phyloP scores from a whole-genome alignment of 2,113 vertebrate species.

The Gopherus flavomarginatus region DNA sequence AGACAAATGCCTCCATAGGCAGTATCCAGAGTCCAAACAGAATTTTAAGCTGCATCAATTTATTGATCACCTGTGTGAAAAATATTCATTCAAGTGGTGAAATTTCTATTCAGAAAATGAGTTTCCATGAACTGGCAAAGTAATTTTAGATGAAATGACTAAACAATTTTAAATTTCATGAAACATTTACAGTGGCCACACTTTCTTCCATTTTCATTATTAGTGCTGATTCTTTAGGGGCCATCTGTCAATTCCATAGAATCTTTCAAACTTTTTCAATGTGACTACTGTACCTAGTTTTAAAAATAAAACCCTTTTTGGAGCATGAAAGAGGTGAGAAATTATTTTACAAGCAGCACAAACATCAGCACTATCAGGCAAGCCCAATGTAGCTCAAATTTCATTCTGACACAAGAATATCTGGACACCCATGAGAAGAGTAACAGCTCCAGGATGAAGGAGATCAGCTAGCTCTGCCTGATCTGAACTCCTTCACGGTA shows the following conservation, averaged over 20 bases:
- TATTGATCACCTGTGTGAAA: constrained; percentile 58
- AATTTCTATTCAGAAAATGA: constrained; percentile 20
- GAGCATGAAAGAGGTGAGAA: constrained; percentile 47
- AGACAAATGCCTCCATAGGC: constrained; percentile 15
- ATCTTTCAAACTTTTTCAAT: constrained; percentile 49
- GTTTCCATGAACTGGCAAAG: not conserved
- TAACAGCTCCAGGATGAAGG: not conserved
- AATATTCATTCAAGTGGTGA: constrained; percentile 27
- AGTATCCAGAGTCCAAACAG: not conserved
- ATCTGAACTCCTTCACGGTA: not conserved
- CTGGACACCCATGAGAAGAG: not conserved
- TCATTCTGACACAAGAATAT: not conserved
- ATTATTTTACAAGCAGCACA: constrained; percentile 8
- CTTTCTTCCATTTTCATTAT: constrained; percentile 30
- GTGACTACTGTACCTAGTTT: not conserved
- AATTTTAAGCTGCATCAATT: constrained; percentile 43
- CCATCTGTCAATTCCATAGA: not conserved
- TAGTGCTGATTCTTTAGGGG: constrained; percentile 27
- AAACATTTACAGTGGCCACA: not conserved
- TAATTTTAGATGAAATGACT: constrained; percentile 38
- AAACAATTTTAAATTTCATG: not conserved
- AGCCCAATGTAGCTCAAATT: not conserved
- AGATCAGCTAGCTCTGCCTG: not conserved
- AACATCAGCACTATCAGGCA: not conserved
- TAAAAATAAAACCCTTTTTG: constrained; percentile 45